These are phyloP conservation scores for Leuciscus idus DNA, from an alignment of 2,113 vertebrate species.

Conservation along the genomic window DNA sequence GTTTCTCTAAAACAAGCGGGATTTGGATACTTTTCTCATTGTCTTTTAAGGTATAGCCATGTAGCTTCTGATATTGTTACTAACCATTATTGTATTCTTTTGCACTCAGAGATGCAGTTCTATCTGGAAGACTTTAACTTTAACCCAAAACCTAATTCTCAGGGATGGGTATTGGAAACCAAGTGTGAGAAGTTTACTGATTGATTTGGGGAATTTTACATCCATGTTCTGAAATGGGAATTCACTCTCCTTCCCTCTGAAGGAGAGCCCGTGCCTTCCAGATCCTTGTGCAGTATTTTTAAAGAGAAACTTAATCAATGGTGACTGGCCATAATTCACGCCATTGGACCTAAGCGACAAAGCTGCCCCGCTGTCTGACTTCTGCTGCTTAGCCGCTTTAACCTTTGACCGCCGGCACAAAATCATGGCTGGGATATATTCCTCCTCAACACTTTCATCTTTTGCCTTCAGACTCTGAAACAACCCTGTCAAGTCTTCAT, in stretches of 20 bases:
- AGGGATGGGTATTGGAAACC: background rate
- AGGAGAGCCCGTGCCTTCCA: background rate
- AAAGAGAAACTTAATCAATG: slow-evolving; percentile 57
- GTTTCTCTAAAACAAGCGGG: background rate
- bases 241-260: background rate
- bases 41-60: background rate
- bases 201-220: background rate
- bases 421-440: slow-evolving; percentile 18
- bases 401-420: slow-evolving; percentile 50
- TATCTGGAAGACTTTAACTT: background rate
- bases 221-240: background rate
- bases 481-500: background rate
- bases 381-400: slow-evolving; percentile 60
- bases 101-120: background rate
- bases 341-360: slow-evolving; percentile 60
- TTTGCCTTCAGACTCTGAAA: slow-evolving; percentile 18
- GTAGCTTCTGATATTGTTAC: background rate
- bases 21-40: background rate
- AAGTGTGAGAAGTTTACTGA: background rate
- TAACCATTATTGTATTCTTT: background rate
- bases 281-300: background rate
- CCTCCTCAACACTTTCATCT: slow-evolving; percentile 29
- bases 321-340: slow-evolving; percentile 65
- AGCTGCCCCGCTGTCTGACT: slow-evolving; percentile 55
- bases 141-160: background rate